Conservation (phyloP, 1,140 invertebrate species). For the Brachionus calyciflorus region DNA sequence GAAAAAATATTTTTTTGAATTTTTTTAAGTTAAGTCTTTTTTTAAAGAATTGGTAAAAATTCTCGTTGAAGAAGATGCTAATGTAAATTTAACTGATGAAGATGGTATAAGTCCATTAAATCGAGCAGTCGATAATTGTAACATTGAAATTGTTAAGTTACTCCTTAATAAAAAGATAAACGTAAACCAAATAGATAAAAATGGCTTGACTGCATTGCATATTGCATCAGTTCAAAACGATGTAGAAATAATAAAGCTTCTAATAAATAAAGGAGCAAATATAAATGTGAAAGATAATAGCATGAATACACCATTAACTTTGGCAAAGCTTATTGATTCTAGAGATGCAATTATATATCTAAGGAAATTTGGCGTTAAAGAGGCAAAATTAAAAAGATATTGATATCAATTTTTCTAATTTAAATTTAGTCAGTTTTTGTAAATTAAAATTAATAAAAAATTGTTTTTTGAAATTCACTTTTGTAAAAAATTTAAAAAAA, state of each 20-base stretch:
- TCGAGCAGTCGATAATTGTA: conserved; percentile 8
- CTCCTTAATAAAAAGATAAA: background rate
- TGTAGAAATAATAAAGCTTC: background rate
- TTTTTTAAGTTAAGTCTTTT: background rate
- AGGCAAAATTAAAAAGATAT: background rate
- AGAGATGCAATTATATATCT: background rate
- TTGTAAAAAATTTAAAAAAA: no score
- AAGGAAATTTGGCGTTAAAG: conserved; percentile 30
- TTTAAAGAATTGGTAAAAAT: conserved; percentile 6
- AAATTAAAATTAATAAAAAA: no score
- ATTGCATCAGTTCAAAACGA: conserved; percentile 27
- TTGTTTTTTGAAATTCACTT: no score
- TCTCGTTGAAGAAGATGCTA: background rate
- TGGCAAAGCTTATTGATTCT: conserved; percentile 4
- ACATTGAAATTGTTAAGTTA: conserved; percentile 10
- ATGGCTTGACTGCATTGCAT: conserved; percentile 22
- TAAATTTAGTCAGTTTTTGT: no score
- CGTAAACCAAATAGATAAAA: conserved; percentile 27
- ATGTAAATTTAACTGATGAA: background rate
- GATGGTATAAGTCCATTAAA: background rate
- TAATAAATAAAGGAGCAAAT: conserved; percentile 11
- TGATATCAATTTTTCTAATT: no score
- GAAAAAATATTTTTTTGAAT: background rate
- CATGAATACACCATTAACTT: conserved; percentile 10
- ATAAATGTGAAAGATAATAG: conserved; percentile 18